phyloP scores from a whole-genome alignment of 2,113 vertebrate species.

The Chlamydotis undulata region DNA sequence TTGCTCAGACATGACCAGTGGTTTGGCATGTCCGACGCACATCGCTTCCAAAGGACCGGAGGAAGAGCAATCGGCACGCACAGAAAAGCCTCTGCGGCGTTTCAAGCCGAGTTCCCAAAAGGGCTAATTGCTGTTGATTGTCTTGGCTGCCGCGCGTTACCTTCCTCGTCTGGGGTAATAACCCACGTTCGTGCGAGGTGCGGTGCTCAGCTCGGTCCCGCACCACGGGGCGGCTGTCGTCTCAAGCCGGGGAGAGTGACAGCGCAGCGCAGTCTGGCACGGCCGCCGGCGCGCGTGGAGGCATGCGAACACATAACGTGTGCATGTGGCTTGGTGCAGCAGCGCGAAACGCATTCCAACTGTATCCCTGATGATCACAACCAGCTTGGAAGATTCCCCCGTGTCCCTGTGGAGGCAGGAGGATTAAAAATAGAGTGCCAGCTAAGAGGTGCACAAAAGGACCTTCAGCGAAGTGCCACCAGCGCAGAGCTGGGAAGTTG shows the following conservation, averaged over 20 bases:
- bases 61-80: neutral
- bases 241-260: accelerated
- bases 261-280: neutral
- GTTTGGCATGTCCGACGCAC: neutral
- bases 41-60: neutral
- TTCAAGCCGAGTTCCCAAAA: neutral
- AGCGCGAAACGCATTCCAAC: accelerated
- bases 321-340: neutral
- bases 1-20: neutral
- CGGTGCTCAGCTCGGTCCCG: neutral
- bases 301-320: neutral
- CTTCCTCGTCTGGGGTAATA: neutral
- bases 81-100: neutral
- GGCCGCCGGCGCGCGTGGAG: neutral
- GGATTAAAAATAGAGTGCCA: neutral
- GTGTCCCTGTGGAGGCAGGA: neutral
- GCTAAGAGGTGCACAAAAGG: neutral
- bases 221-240: neutral
- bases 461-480: neutral
- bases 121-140: neutral
- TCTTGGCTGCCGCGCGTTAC: neutral
- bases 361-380: neutral
- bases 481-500: neutral
- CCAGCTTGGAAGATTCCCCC: neutral
- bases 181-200: neutral